Evolutionary conservation across 2,113 vertebrate genomes (phyloP).

Genomic region (Cyprinodon brontotheroides): DNA sequence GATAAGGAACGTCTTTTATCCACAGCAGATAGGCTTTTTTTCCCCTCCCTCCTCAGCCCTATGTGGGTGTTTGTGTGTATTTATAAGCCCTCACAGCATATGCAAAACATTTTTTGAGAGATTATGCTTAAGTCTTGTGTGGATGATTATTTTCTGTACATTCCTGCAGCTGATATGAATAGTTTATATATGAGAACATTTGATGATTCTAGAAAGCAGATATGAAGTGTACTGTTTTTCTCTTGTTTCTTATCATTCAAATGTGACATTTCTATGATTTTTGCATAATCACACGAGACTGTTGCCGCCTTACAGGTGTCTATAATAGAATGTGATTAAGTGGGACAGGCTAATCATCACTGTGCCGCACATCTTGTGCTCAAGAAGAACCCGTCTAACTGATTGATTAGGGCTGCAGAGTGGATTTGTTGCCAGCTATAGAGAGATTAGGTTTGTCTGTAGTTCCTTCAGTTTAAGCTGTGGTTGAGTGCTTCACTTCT

Average conservation of each 20-base stretch:
- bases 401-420: conserved; percentile 60
- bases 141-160: conserved; percentile 1
- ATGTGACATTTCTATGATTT: conserved; percentile 74
- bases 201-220: conserved; percentile 22
- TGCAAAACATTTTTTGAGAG: conserved; percentile 47
- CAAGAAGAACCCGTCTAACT: conserved; percentile 19
- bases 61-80: conserved; percentile 53
- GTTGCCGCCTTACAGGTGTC: conserved; percentile 62
- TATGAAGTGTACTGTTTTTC: conserved; percentile 14
- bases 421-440: conserved; percentile 59
- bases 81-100: conserved; percentile 46
- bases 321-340: conserved; percentile 73
- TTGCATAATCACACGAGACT: conserved; percentile 58
- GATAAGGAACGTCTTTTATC: conserved; percentile 80
- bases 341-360: conserved; percentile 69
- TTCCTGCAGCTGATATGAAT: conserved; percentile 10
- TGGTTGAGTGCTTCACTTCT: conserved; percentile 33
- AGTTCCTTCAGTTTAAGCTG: conserved; percentile 32
- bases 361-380: conserved; percentile 14
- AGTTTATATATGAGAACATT: conserved; percentile 1
- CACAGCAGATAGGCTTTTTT: conserved; percentile 55
- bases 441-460: conserved; percentile 58
- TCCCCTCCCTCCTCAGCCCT: conserved; percentile 1
- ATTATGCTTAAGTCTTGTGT: conserved; percentile 28
- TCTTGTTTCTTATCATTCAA: conserved; percentile 61